phyloP scores from a whole-genome alignment of 1,140 invertebrate species.

The Semibalanus balanoides region DNA sequence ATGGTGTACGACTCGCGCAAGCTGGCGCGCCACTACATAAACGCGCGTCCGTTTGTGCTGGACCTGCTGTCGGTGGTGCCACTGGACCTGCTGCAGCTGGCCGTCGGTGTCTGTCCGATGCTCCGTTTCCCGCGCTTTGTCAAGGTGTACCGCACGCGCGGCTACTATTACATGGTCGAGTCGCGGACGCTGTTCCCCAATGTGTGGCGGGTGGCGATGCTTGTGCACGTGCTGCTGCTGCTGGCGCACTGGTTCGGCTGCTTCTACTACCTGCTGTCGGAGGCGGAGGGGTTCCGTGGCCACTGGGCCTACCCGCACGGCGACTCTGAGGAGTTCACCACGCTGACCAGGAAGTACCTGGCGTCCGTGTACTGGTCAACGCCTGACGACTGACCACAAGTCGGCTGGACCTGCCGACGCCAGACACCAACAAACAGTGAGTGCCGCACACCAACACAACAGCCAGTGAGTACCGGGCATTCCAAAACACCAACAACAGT shows the following conservation, averaged over 20 bases:
- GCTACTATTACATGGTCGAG: slow-evolving; percentile 92
- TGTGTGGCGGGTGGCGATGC: slow-evolving; percentile 85
- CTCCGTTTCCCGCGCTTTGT: slow-evolving; percentile 36
- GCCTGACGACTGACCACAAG: slow-evolving; percentile 88
- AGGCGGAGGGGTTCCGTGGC: slow-evolving; percentile 76
- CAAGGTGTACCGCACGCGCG: slow-evolving; percentile 74
- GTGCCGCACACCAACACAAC: slow-evolving; percentile 32
- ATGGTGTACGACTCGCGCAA: slow-evolving; percentile 86
- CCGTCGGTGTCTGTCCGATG: slow-evolving; percentile 42
- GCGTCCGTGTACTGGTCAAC: slow-evolving; percentile 93
- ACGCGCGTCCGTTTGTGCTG: slow-evolving; percentile 68
- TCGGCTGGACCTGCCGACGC: slow-evolving; percentile 85
- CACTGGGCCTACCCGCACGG: slow-evolving; percentile 86
- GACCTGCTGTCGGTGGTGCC: slow-evolving; percentile 71
- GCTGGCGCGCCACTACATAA: slow-evolving; percentile 71
- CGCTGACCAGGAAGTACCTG: slow-evolving; percentile 78
- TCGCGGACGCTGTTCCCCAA: slow-evolving; percentile 89
- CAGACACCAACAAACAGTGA: slow-evolving; percentile 91
- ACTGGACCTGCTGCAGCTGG: slow-evolving; percentile 67
- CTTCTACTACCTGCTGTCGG: slow-evolving; percentile 87
- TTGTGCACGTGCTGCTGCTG: slow-evolving; percentile 86
- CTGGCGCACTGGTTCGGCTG: slow-evolving; percentile 95
- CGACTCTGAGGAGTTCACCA: slow-evolving; percentile 59
- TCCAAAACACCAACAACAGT: neutral
- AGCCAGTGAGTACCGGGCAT: neutral